Conservation (phyloP, 2,888 invertebrate species). For the Parascotia fuliginaria region DNA sequence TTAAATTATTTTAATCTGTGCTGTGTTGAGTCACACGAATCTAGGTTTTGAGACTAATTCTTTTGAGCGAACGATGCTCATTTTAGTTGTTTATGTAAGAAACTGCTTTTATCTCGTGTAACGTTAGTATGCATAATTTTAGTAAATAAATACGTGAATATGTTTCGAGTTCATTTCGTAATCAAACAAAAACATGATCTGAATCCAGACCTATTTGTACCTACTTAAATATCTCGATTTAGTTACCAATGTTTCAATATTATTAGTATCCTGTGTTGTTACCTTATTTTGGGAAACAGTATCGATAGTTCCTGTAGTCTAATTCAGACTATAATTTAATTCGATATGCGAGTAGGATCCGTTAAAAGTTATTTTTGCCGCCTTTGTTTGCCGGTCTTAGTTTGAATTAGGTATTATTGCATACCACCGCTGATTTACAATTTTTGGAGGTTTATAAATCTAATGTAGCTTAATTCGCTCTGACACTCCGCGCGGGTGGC, state of each 20-base stretch:
- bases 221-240: background rate
- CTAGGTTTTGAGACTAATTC: conserved; percentile 19
- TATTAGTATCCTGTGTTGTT: no score
- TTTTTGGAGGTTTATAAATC: no score
- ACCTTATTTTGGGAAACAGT: no score
- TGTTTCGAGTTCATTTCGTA: conserved; percentile 6
- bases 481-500: no score
- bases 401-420: no score
- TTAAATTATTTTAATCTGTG: conserved; percentile 27
- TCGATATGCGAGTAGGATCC: no score
- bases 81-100: conserved; percentile 12
- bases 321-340: no score
- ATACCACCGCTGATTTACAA: no score
- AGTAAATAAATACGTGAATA: conserved; percentile 11
- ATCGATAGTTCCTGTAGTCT: no score
- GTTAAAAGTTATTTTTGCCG: no score
- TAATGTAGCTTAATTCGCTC: no score
- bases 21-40: conserved; percentile 22
- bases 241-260: background rate
- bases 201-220: background rate
- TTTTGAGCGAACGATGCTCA: conserved; percentile 10
- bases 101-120: conserved; percentile 7
- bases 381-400: no score
- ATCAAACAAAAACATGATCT: background rate
- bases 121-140: conserved; percentile 8